These are phyloP conservation scores for Merops nubicus DNA, from an alignment of 2,113 vertebrate species.

Conservation along the genomic window DNA sequence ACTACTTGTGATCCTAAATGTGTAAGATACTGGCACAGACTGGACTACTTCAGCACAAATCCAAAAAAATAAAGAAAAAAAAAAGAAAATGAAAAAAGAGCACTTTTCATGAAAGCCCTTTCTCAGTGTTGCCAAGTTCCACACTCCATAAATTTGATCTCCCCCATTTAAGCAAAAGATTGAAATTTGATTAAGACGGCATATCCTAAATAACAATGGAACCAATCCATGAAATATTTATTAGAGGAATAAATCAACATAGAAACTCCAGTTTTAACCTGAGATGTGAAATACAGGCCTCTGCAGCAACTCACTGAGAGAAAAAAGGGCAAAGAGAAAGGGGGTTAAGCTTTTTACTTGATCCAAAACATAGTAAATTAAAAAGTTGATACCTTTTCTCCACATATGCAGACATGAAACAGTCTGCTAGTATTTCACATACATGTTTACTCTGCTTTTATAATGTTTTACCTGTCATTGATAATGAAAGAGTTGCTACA, in stretches of 20 bases:
- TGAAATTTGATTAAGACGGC: slow-evolving; percentile 21
- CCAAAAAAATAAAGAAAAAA: not conserved
- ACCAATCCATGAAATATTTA: not conserved
- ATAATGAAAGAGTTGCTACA: not conserved
- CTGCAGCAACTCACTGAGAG: not conserved
- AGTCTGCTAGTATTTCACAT: not conserved
- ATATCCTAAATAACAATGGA: slow-evolving; percentile 7
- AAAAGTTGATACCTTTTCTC: not conserved
- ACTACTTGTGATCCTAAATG: not conserved
- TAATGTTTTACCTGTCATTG: not conserved
- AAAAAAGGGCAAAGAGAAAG: not conserved
- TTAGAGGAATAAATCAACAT: slow-evolving; percentile 9
- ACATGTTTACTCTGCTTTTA: not conserved
- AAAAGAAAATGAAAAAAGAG: not conserved
- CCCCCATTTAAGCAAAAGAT: not conserved
- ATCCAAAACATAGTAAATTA: not conserved
- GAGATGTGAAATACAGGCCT: not conserved
- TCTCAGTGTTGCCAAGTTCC: not conserved
- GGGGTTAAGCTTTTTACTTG: not conserved
- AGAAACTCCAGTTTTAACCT: not conserved
- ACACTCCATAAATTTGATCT: not conserved
- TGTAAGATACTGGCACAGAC: not conserved
- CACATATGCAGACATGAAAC: not conserved
- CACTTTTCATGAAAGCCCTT: not conserved
- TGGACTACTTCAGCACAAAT: not conserved